Base-by-base conservation (phyloP, 2,797 vertebrate species). In the Melanotaenia pygmaea region DNA sequence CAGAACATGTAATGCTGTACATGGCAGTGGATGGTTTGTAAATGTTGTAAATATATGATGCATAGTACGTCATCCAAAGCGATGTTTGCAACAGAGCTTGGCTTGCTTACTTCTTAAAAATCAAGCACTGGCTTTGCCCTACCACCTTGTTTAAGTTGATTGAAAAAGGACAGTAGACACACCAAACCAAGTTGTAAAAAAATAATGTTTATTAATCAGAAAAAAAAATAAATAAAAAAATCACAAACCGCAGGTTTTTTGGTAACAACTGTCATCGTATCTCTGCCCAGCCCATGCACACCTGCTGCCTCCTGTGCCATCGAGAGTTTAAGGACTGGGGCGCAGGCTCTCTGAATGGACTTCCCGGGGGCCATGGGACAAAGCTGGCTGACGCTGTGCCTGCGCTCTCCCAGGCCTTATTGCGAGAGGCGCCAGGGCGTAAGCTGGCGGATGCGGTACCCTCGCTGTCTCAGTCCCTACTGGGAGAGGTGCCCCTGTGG, bases 291-390 rank as follows among this genome's bases (percentile, higher is more conserved):
- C 95, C 96, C 0, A 95, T 98, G 91, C 97, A 99, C 93, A 98
- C 97, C 3, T 98, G 98, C 94, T 99, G 98, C 91, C 95, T 99
- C 88, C 91, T 99, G 67, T 99, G 98, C 91, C 98, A 99, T 86
- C 96, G 96, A 58, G 97, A 98, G 86, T 97, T 97, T 87, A 98
- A 97, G 90, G 98, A 99, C 91, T 99, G 98, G 98, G 97, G 96
- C 77, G 95, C 96, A 20, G 92, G 94, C 1, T 94, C 96, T 59
- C 94, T 95, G 67, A 98, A 99, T 14, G 98, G 98, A 76, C 94
- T 98, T 88, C 95, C 97, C 4, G 91, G 82, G 43, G 94, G 95
- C 74, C 95, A 96, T 0, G 96, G 96, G 12, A 96, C 97, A 88
- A 95, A 95, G 88, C 81, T 95, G 90, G 92, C 94, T 1, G 94